Percentiles rank a stretch among this genome's conserved stretches.
Evolutionary conservation across 2,888 invertebrate species (phyloP).

Genomic region (Drosophila pullipes): DNA sequence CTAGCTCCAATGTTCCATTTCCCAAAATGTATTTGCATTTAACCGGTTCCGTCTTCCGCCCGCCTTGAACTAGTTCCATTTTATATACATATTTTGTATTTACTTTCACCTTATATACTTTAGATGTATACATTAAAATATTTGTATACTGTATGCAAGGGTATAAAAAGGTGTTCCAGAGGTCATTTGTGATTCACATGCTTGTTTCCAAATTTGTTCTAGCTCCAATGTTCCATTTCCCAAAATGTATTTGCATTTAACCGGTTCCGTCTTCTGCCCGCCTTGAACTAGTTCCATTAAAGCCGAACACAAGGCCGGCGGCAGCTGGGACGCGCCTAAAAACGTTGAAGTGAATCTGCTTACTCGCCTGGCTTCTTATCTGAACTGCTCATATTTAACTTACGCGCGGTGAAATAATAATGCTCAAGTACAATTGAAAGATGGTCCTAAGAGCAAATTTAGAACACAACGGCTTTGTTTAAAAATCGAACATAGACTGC

Average conservation of each 20-base stretch:
- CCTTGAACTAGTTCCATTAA: conserved; percentile 52
- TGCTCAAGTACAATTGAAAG: too few species aligned
- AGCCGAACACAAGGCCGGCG: conserved; percentile 1
- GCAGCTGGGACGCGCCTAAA: conserved; percentile 14
- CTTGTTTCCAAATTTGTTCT: neutral
- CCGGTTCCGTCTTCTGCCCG: neutral
- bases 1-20: neutral
- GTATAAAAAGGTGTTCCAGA: neutral
- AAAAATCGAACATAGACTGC: too few species aligned
- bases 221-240: conserved; percentile 2
- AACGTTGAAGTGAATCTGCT: conserved; percentile 20
- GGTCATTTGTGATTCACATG: neutral
- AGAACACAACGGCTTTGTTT: too few species aligned
- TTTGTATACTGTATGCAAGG: neutral
- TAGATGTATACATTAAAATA: neutral
- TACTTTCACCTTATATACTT: neutral
- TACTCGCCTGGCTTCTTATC: conserved; percentile 13
- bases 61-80: too few species aligned
- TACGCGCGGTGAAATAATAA: too few species aligned
- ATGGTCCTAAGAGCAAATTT: too few species aligned
- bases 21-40: too few species aligned
- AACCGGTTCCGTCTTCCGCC: too few species aligned
- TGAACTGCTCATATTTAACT: conserved; percentile 30
- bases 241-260: conserved; percentile 8
- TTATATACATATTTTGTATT: neutral